Base-by-base conservation (phyloP, 2,888 invertebrate genomes). In the Drosophila mercatorum region DNA sequence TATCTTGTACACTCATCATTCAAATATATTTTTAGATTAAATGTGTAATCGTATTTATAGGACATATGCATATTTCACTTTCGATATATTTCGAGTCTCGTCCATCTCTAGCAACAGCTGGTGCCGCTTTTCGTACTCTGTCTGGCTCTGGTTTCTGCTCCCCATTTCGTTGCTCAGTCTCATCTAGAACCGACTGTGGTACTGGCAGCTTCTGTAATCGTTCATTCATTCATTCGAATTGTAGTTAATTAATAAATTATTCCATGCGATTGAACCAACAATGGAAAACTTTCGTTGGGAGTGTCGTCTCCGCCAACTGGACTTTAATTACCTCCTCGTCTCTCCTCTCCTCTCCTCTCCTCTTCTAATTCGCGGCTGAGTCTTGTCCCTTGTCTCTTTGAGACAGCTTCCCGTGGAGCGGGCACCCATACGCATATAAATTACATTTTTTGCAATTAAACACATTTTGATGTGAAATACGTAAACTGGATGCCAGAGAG, bases 191-290 rank as follows among this genome's bases (percentile, higher is more conserved):
- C 46, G 11, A 38, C 53, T 44, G 22, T 62, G 69, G 60, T 26
- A 61, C 41, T 70, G 70, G 71, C 70, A 71, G 58, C 55, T 59
- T 28, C 47, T 53, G 83, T 88, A 84, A 84, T 85, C 84, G 84
- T 87, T 87, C 81, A 89, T 82, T 86, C 88, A 86, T 89, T 86
- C 87, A 88, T 85, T 89, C 83, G 80, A 89, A 89, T 89, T 82
- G 86, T 85, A 86, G 88, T 89, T 86, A 86, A 86, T 86, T 86
- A 86, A 86, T 86, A 86, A 86, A 86, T 89, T 86, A 89, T 88
- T 86, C 88, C 89, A 75, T 85, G 72, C 86, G 83, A 86, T 86
- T 86, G 88, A 89, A 80, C 89, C 76, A 89, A 81, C 88, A 85
- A 84, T 87, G 74, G 65, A 71, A 79, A 86, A 81, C 81, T 86